These are phyloP conservation scores for Meghimatium bilineatum DNA, from an alignment of 2,888 invertebrate species.

Conservation along the genomic window DNA sequence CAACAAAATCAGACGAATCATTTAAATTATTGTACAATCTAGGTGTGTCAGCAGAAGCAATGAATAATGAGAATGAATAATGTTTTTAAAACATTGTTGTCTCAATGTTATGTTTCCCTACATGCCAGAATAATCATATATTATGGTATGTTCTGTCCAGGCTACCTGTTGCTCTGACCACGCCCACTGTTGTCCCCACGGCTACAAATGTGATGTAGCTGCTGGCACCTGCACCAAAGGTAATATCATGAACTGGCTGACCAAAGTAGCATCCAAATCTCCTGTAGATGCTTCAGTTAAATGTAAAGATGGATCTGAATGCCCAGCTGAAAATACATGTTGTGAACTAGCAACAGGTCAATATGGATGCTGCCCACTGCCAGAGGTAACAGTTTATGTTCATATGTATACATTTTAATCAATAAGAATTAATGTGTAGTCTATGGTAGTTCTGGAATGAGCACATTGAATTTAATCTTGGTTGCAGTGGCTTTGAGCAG, in stretches of 20 bases:
- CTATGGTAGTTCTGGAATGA: too few relatives aligned
- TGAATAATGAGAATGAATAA: too few relatives aligned
- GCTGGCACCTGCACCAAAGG: conserved; percentile 57
- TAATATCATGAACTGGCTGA: conserved; percentile 19
- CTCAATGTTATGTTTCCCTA: too few relatives aligned
- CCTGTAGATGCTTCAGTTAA: conserved; percentile 35
- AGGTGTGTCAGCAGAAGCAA: too few relatives aligned
- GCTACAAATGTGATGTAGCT: conserved; percentile 62
- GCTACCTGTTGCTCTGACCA: conserved; percentile 73
- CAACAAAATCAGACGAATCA: too few relatives aligned
- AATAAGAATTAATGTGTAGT: too few relatives aligned
- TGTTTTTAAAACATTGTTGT: too few relatives aligned
- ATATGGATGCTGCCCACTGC: conserved; percentile 73
- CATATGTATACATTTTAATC: background rate
- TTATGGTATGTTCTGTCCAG: conserved; percentile 45
- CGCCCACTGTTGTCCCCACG: conserved; percentile 72
- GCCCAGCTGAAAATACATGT: conserved; percentile 65
- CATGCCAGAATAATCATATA: too few relatives aligned
- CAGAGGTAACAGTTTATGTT: conserved; percentile 55
- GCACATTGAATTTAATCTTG: too few relatives aligned
- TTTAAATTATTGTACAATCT: too few relatives aligned
- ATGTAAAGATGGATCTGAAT: conserved; percentile 57
- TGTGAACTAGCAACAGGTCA: conserved; percentile 59
- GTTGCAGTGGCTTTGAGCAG: too few relatives aligned
- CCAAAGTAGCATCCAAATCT: background rate